Conservation (phyloP, 2,888 invertebrate genomes). For the Drosophila barbarae region DNA sequence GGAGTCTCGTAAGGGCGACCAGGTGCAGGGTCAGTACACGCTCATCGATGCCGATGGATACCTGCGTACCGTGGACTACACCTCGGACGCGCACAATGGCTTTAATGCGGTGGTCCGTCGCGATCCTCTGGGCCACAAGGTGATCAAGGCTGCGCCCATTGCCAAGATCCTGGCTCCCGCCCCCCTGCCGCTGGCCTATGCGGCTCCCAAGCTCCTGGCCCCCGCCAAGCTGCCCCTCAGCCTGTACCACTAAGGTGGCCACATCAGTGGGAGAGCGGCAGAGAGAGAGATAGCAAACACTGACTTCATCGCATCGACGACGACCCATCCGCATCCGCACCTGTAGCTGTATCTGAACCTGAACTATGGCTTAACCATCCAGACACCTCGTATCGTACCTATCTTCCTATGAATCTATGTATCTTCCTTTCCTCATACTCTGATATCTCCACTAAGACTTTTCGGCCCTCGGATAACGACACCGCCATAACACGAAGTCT, state of each 20-base stretch:
- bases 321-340: conserved; percentile 46
- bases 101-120: conserved; percentile 82
- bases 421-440: conserved; percentile 16
- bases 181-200: conserved; percentile 67
- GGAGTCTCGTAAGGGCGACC: conserved; percentile 81
- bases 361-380: conserved; percentile 28
- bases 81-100: conserved; percentile 81
- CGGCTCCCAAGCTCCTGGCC: conserved; percentile 63
- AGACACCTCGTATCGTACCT: conserved; percentile 28
- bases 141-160: conserved; percentile 77
- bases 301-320: conserved; percentile 69
- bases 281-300: conserved; percentile 63
- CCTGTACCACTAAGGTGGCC: conserved; percentile 48
- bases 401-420: conserved; percentile 9
- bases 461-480: conserved; percentile 28
- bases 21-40: conserved; percentile 81
- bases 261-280: not conserved
- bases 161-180: conserved; percentile 75
- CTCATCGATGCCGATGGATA: conserved; percentile 82
- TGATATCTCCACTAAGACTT: conserved; percentile 39
- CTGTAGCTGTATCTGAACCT: conserved; percentile 36
- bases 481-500: conserved; percentile 14
- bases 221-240: conserved; percentile 57
- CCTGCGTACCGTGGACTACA: conserved; percentile 81
- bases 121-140: conserved; percentile 80